Evolutionary conservation across 2,797 vertebrate species (phyloP).

Genomic region (Rhabdophis nuchalis): DNA sequence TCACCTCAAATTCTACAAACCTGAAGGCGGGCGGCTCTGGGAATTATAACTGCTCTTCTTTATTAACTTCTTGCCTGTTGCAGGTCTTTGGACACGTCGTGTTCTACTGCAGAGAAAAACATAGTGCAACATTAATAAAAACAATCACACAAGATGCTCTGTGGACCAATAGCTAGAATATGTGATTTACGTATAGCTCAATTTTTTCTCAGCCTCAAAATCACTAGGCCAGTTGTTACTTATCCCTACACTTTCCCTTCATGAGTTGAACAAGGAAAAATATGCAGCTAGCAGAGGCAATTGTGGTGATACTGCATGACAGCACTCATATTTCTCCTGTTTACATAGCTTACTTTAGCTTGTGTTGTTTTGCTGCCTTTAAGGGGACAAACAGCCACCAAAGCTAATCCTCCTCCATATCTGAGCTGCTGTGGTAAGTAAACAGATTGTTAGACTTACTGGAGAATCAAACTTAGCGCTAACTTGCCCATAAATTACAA

Average conservation of each 20-base stretch:
- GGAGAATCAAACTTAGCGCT: neutral
- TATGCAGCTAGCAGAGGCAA: neutral
- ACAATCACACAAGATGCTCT: neutral
- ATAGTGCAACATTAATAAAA: neutral
- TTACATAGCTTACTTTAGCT: neutral
- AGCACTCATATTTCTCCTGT: neutral
- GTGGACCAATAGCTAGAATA: neutral
- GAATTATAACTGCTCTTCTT: neutral
- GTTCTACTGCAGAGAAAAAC: conserved; percentile 31
- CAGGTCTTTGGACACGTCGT: conserved; percentile 24
- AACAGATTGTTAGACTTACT: neutral
- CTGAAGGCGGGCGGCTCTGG: neutral
- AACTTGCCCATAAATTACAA: neutral
- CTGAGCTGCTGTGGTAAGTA: neutral
- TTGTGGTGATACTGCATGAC: neutral
- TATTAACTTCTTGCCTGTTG: conserved; percentile 2
- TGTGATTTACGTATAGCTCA: neutral
- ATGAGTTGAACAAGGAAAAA: neutral
- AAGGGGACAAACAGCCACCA: neutral
- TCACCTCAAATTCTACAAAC: conserved; percentile 7
- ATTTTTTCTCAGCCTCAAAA: neutral
- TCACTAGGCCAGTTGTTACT: neutral
- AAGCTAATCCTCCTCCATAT: neutral
- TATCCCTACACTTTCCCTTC: neutral
- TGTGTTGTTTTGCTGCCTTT: neutral